phyloP scores from a whole-genome alignment of 2,113 vertebrate genomes.

The Mustelus asterias region DNA sequence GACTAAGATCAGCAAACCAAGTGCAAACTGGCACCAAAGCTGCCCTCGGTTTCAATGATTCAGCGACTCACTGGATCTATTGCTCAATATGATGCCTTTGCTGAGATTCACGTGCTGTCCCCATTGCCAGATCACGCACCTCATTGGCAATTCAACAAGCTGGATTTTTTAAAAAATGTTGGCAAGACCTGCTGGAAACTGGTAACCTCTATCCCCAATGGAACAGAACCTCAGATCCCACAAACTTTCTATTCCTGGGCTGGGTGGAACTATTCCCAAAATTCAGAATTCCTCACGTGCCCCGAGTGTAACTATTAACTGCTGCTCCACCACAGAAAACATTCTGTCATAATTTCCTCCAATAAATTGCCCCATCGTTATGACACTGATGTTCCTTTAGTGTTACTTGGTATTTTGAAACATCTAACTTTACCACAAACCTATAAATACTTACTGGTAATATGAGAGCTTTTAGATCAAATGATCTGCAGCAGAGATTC shows the following conservation, averaged over 20 bases:
- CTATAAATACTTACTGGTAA: background rate
- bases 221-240: background rate
- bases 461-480: background rate
- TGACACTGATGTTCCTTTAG: background rate
- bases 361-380: background rate
- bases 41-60: background rate
- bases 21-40: background rate
- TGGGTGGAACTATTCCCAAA: background rate
- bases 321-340: background rate
- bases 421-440: background rate
- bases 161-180: background rate
- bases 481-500: background rate
- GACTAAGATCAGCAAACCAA: background rate
- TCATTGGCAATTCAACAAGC: background rate
- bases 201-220: background rate
- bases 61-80: background rate
- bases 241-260: background rate
- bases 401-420: background rate
- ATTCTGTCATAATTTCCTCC: background rate
- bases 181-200: background rate
- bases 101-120: background rate
- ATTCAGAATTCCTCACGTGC: background rate
- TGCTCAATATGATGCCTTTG: background rate
- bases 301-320: background rate
- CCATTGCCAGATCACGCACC: background rate